Base-by-base conservation (phyloP, 2,888 invertebrate species). In the Tenthredo scrophulariae region DNA sequence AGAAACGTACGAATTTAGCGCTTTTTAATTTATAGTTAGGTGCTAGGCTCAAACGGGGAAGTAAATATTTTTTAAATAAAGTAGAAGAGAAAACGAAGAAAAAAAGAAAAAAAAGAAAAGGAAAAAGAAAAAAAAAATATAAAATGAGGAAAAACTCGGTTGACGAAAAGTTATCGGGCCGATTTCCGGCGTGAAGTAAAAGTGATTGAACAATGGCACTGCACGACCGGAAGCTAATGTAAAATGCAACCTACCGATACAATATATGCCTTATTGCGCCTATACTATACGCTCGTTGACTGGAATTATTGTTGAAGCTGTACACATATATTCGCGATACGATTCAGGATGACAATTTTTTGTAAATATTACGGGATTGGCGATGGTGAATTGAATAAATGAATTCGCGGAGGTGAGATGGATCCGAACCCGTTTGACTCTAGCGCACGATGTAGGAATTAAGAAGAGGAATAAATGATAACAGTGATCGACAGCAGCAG, bases 151-250 rank as follows among this genome's bases (percentile, higher is more conserved):
- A 62, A 26, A 26, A 26, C 62, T 10, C 10, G 26, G 13, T 26
- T 26, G 67, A 18, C 18, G 43, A 43, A 22, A 43, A 43, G 9
- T 43, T 37, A 22, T 37, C 22, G 72, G 37, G 33, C 70, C 26
- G n/a, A 40, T 18, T 77, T 77, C 75, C 75, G 75, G 75, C 33
- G 75, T 77, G 50, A 50, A 77, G 75, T 77, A 77, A 77, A 22
- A 50, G 29, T 77, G 33, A 50, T 18, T 10, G 9, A 77, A 77
- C 72, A 74, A 74, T 77, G 75, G 75, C 75, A 77, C 75, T 77
- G 75, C 75, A 77, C 46, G 50, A 46, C 46, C 46, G 75, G 75
- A 77, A 77, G 40, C 29, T 13, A 54, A 7, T n/a, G 7, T 46
- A 46, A 46, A 15, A 13, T 15, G 46, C 46, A 46, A 46, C 46